Evolutionary conservation across 2,888 invertebrate species (phyloP), one percentile per base, ranked within the genome.

Genomic region (Ganaspis brasiliensis): DNA sequence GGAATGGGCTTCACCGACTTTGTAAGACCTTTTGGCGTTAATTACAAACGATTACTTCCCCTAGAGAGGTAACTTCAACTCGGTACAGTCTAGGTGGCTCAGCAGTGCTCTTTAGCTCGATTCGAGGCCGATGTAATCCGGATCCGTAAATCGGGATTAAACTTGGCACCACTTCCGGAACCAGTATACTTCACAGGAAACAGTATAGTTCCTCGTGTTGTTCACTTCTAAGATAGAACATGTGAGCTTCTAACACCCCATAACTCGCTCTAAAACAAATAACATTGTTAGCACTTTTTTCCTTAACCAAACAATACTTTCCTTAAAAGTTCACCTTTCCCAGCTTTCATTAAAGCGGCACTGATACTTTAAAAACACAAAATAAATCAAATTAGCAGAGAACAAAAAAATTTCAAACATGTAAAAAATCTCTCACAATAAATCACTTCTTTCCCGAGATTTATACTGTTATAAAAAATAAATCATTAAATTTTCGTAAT

Each of bases 71-170:
- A 67, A 49, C 67, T 40, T 5, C 10, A 45, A 67, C 40, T 26
- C 45, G 40, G 67, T 26, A 67, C 40, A 24, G 40, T 67, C 67
- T 45, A 67, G 67, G 21, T 35, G 14, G 76, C 74, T 79, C 73
- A 57, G 63, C 76, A 79, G 78, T 76, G 76, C 78, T 72, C 72
- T 72, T 56, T 73, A 78, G 73, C 73, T 70, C 73, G 75, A 75
- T 76, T 79, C 74, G 76, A 76, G 76, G 72, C 76, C 76, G 74
- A 67, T 79, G 79, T 79, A 79, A 79, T 79, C 79, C 74, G 74
- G 74, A 67, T 74, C 76, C 79, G 76, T 79, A 76, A 79, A 76
- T 79, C 79, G 79, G 76, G 76, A 79, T 79, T 79, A 79, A 79
- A 79, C 76, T 76, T 76, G 57, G 78, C 76, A 74, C 79, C 76